Evolutionary conservation across 2,888 invertebrate species (phyloP).

Genomic region (Encarsia formosa): DNA sequence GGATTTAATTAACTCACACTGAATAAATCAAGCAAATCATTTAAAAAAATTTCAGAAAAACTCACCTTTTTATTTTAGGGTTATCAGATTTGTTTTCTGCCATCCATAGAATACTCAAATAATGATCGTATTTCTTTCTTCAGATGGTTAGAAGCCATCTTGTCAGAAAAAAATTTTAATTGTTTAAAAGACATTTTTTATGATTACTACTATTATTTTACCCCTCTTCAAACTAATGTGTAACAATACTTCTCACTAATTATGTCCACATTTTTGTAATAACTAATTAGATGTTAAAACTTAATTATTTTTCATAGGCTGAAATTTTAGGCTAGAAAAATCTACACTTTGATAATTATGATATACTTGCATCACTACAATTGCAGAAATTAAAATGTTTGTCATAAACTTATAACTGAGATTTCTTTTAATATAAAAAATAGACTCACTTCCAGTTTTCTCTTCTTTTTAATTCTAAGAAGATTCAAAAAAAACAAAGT

Average conservation of each 20-base stretch:
- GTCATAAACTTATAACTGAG: neutral
- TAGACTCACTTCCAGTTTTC: neutral
- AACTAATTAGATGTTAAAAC: neutral
- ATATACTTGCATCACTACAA: neutral
- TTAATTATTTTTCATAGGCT: neutral
- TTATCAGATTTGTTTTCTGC: slow-evolving; percentile 46
- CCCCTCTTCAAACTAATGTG: slow-evolving; percentile 9
- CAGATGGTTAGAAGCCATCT: slow-evolving; percentile 12
- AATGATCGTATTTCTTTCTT: slow-evolving; percentile 25
- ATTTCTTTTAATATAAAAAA: slow-evolving; percentile 4
- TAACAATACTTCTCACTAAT: neutral
- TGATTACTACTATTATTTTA: slow-evolving; percentile 9
- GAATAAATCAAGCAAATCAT: neutral
- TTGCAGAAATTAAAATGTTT: neutral
- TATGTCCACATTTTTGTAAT: slow-evolving; percentile 11
- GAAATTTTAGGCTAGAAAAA: neutral
- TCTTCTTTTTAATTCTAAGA: slow-evolving; percentile 3
- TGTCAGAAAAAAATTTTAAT: slow-evolving; percentile 15
- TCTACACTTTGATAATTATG: neutral
- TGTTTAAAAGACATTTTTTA: slow-evolving; percentile 10
- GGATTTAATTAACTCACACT: no score
- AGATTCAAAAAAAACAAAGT: slow-evolving; percentile 4
- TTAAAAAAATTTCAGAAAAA: neutral
- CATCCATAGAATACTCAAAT: slow-evolving; percentile 44
- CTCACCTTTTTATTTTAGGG: slow-evolving; percentile 44